A percentile compares a stretch with the other conserved stretches of the same genome.
Evolutionary conservation across 1,140 invertebrate genomes (phyloP).

Genomic region (Drosophila asahinai): DNA sequence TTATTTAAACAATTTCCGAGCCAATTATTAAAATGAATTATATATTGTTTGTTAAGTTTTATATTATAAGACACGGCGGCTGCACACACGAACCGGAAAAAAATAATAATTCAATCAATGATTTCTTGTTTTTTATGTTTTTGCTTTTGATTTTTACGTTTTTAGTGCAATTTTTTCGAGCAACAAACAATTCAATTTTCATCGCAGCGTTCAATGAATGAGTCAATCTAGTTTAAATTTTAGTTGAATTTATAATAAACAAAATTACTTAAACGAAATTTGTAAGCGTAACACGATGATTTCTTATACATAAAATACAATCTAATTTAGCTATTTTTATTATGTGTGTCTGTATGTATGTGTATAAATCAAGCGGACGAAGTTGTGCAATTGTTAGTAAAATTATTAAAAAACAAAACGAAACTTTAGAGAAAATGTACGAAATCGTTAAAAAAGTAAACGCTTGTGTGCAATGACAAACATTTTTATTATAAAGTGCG

Average conservation of each 20-base stretch:
- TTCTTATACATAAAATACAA: slow-evolving; percentile 51
- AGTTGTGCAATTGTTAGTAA: slow-evolving; percentile 79
- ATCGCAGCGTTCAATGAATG: slow-evolving; percentile 43
- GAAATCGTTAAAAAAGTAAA: slow-evolving; percentile 37
- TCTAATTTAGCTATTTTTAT: slow-evolving; percentile 61
- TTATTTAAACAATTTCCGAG: slow-evolving; percentile 70
- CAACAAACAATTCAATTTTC: slow-evolving; percentile 49
- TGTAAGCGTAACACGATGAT: slow-evolving; percentile 49
- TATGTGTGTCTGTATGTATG: slow-evolving; percentile 41
- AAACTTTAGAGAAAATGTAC: slow-evolving; percentile 56
- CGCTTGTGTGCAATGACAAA: slow-evolving; percentile 60
- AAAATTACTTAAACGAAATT: slow-evolving; percentile 66
- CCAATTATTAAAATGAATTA: slow-evolving; percentile 67
- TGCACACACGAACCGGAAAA: slow-evolving; percentile 22
- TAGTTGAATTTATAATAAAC: slow-evolving; percentile 69
- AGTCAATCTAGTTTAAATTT: slow-evolving; percentile 76
- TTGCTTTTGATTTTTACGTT: slow-evolving; percentile 55
- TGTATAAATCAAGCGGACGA: slow-evolving; percentile 70
- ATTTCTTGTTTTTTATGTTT: slow-evolving; percentile 64
- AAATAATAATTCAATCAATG: slow-evolving; percentile 40
- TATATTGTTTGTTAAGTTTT: slow-evolving; percentile 78
- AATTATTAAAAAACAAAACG: slow-evolving; percentile 54
- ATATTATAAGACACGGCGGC: slow-evolving; percentile 60
- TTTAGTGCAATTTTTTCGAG: slow-evolving; percentile 73
- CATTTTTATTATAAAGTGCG: slow-evolving; percentile 46